Evolutionary conservation across 1,140 invertebrate genomes (phyloP).

Genomic region (Cryptotermes secundus): DNA sequence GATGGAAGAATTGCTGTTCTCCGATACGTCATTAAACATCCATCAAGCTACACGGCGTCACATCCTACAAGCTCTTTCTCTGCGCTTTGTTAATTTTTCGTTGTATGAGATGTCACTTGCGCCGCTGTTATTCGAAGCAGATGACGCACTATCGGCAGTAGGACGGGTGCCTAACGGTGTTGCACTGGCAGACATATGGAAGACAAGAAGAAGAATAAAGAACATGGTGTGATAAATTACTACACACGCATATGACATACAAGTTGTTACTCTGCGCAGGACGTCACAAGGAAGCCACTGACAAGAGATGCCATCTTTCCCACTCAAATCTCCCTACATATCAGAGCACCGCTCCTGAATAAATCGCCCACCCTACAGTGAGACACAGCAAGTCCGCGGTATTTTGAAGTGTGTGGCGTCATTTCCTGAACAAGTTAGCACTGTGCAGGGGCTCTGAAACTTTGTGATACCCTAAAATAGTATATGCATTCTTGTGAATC

Average conservation of each 20-base stretch:
- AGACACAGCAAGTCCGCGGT: no score
- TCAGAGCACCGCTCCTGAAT: neutral
- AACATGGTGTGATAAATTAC: conserved; percentile 15
- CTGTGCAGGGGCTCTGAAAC: no score
- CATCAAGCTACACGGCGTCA: no score
- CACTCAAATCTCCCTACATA: neutral
- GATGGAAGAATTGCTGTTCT: no score
- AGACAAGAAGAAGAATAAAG: neutral
- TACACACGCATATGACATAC: conserved; percentile 11
- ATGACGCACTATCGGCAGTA: neutral
- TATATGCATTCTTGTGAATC: no score
- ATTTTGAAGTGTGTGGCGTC: no score
- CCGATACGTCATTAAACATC: no score
- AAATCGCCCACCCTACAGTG: no score
- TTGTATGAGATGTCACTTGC: neutral
- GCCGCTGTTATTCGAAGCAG: neutral
- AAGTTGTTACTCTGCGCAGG: neutral
- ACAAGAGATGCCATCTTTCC: neutral
- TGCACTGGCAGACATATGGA: neutral
- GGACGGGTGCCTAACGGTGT: neutral
- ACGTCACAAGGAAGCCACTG: neutral
- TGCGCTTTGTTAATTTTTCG: no score
- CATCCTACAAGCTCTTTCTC: no score
- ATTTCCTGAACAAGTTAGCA: no score
- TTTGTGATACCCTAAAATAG: no score